A percentile compares a stretch with the other conserved stretches of the same genome.
Conservation (phyloP, 2,888 invertebrate species). For the Cheilosia vulpina region DNA sequence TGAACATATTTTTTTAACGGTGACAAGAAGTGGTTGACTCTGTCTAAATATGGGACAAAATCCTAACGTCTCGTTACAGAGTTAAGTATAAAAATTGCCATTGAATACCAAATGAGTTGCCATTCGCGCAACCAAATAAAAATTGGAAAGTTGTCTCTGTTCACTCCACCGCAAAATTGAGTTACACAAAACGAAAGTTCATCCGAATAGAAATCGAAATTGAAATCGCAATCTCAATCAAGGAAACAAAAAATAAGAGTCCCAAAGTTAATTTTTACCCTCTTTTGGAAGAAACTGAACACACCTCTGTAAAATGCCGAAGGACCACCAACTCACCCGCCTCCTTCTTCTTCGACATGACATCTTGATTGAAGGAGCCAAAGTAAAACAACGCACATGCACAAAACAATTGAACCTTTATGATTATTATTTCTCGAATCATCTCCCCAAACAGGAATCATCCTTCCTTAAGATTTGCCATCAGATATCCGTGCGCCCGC, state of each 20-base stretch:
- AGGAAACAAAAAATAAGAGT: slow-evolving; percentile 42
- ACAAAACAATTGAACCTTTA: slow-evolving; percentile 67
- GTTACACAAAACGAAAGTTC: slow-evolving; percentile 23
- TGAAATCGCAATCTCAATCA: slow-evolving; percentile 50
- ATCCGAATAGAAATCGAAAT: slow-evolving; percentile 14
- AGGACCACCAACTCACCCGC: slow-evolving; percentile 1
- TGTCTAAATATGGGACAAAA: too few species aligned
- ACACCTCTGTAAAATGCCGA: slow-evolving; percentile 13
- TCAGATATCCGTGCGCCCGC: slow-evolving; percentile 28
- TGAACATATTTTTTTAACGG: too few species aligned
- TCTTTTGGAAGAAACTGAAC: slow-evolving; percentile 18
- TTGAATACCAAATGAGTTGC: too few species aligned
- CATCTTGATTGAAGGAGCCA: slow-evolving; percentile 56
- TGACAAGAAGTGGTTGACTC: too few species aligned
- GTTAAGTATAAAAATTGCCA: too few species aligned
- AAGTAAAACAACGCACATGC: slow-evolving; percentile 47
- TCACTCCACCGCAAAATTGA: slow-evolving; percentile 36
- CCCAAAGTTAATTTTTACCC: background rate
- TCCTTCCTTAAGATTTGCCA: slow-evolving; percentile 39
- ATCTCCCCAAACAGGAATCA: slow-evolving; percentile 28
- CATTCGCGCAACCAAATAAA: background rate
- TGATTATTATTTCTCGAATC: slow-evolving; percentile 58
- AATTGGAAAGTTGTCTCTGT: slow-evolving; percentile 32
- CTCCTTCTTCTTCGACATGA: background rate
- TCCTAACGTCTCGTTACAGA: too few species aligned